Base-by-base conservation (phyloP, 2,888 invertebrate species). In the Thymelicus acteon region DNA sequence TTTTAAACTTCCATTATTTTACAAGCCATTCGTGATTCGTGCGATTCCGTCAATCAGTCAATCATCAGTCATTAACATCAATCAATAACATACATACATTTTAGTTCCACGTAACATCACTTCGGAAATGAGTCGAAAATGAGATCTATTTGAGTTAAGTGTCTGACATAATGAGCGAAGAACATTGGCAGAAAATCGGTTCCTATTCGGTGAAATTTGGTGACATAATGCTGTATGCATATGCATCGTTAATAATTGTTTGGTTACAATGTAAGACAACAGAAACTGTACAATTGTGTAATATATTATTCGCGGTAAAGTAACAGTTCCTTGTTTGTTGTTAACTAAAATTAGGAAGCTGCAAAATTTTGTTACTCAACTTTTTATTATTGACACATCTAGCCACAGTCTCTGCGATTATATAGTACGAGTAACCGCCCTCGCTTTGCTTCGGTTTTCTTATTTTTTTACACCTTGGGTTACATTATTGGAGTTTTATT, bases 11-110 rank as follows among this genome's bases (percentile, higher is more conserved):
- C 3, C 31, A 31, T 31, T 31, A 31, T 31, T 31, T 31, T 44
- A 44, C 44, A 10, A 44, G 8, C 3, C 68, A 71, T 57, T 78
- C 81, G 78, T 81, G 81, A 71, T 57, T 78, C 81, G 78, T 80
- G 81, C 72, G 73, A 57, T 70, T 66, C 72, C 57, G 68, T 58
- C 76, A 78, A 81, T 82, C 31, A 31, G 31, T 31, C 31, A 31
- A 31, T 31, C 31, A 31, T 31, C 31, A 31, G 31, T 31, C 31
- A 31, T 31, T 31, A 31, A 79, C 79, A 62, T 81, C 79, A 80
- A 82, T 80, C 77, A 81, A 78, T 79, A 81, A 81, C 44, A 44
- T 12, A 4, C 4, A 44, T 44, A 74, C 67, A 44, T 69, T 73
- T 31, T 31, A 31, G 71, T 75, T 77, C 48, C 37, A 66, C 58